Conservation (phyloP, 2,888 invertebrate species). For the Nomada ferruginata region DNA sequence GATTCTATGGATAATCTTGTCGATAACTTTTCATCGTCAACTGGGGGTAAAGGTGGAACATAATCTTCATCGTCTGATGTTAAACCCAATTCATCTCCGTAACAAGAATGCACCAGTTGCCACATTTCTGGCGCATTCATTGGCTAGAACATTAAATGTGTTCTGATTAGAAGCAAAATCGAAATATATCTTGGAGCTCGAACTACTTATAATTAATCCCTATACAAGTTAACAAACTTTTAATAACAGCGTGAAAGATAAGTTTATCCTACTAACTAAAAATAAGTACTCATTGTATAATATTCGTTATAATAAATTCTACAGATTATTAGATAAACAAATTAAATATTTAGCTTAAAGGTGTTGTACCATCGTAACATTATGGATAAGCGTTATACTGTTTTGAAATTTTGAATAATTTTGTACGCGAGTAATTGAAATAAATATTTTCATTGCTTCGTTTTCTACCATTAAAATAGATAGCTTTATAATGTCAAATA, state of each 20-base stretch:
- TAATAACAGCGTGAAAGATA: conserved; percentile 16
- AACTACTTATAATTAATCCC: conserved; percentile 1
- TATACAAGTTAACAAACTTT: conserved; percentile 1
- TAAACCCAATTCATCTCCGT: conserved; percentile 96
- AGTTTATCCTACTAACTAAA: background rate
- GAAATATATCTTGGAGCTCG: background rate
- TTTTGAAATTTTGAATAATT: conserved; percentile 3
- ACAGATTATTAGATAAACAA: background rate
- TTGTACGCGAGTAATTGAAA: conserved; percentile 6
- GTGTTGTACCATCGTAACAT: too few relatives aligned
- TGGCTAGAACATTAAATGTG: conserved; percentile 82
- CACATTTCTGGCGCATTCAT: conserved; percentile 87
- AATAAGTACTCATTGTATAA: conserved; percentile 2
- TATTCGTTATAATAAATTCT: conserved; percentile 1
- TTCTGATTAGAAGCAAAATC: conserved; percentile 14
- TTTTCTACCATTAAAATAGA: too few relatives aligned
- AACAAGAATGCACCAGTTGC: conserved; percentile 94
- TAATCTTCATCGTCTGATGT: conserved; percentile 97
- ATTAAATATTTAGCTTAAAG: conserved; percentile 3
- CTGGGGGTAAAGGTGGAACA: conserved; percentile 84
- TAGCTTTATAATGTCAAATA: conserved; percentile 1
- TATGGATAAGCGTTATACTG: background rate
- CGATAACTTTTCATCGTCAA: conserved; percentile 80
- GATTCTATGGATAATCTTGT: conserved; percentile 85
- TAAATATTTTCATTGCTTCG: background rate